Evolutionary conservation across 2,888 invertebrate species (phyloP).

Genomic region (Cephus rjabovi): DNA sequence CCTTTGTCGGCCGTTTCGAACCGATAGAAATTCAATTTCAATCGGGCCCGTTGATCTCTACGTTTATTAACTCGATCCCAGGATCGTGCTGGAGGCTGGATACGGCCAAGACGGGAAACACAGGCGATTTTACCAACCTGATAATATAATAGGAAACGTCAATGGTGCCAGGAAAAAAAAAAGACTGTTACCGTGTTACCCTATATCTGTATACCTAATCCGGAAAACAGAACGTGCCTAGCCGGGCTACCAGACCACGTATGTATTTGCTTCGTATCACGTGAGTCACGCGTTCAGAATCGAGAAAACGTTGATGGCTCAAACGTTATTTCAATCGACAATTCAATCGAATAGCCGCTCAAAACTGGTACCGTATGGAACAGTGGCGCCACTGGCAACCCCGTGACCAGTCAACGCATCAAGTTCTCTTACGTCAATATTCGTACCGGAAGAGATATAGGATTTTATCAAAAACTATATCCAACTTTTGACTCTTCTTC

Average conservation of each 20-base stretch:
- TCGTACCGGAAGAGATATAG: background rate
- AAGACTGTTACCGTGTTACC: background rate
- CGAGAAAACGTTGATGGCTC: background rate
- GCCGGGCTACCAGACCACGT: background rate
- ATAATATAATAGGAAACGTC: background rate
- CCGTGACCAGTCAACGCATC: background rate
- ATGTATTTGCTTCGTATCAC: background rate
- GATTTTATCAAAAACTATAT: background rate
- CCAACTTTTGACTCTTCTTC: background rate
- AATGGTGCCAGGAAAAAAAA: background rate
- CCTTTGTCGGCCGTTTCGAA: background rate
- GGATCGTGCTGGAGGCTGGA: background rate
- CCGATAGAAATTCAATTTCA: background rate
- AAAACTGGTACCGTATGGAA: background rate
- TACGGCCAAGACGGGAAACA: background rate
- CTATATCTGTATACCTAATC: background rate
- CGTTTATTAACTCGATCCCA: background rate
- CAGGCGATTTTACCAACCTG: background rate
- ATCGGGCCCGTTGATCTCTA: background rate
- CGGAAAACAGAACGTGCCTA: background rate
- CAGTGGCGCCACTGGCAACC: background rate
- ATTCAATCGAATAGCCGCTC: background rate
- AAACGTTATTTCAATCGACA: background rate
- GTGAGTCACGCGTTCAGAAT: background rate
- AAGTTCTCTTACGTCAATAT: background rate